phyloP scores from a whole-genome alignment of 2,888 invertebrate species.

The Stenurella melanura region DNA sequence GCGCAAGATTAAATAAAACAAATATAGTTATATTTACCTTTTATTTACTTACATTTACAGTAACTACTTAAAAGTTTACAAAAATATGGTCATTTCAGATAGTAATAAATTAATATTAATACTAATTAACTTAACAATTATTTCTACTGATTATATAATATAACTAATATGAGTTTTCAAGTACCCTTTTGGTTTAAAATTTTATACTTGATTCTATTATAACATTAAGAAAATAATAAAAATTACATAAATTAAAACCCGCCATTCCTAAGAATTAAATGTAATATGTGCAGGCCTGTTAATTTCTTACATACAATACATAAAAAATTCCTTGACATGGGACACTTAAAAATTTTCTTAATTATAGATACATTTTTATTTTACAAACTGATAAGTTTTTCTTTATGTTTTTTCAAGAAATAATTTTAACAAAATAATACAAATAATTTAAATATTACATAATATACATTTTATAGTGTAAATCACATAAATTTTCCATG shows the following conservation, averaged over 20 bases:
- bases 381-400: no score
- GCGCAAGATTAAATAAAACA: constrained; percentile 47
- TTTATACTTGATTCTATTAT: background rate
- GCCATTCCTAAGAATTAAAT: background rate
- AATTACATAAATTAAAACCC: background rate
- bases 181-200: constrained; percentile 5
- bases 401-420: no score
- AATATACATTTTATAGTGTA: no score
- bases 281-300: background rate
- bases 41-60: constrained; percentile 52
- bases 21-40: constrained; percentile 53
- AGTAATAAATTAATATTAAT: constrained; percentile 48
- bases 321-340: no score
- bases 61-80: constrained; percentile 48
- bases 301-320: background rate
- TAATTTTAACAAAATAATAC: no score
- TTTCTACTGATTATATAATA: constrained; percentile 7
- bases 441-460: no score
- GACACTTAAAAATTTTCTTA: background rate
- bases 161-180: constrained; percentile 11
- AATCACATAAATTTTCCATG: no score
- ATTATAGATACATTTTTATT: background rate
- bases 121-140: constrained; percentile 23
- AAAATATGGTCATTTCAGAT: constrained; percentile 49
- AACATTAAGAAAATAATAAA: background rate